These are phyloP conservation scores for Platyscapa corneri DNA, from an alignment of 1,140 invertebrate genomes.

Conservation along the genomic window DNA sequence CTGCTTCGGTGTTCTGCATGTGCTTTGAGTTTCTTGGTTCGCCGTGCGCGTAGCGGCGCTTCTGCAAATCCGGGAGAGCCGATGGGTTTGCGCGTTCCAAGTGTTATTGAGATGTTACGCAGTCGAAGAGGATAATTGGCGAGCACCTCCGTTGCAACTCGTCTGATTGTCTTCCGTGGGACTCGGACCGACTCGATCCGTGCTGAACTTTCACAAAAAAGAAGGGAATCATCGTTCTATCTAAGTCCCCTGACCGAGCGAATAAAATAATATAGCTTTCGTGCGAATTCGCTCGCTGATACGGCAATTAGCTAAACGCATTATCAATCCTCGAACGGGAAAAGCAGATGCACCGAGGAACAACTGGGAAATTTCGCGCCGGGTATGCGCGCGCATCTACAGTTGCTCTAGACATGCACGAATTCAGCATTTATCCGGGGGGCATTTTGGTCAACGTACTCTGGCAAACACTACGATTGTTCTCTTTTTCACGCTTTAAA, in stretches of 20 bases:
- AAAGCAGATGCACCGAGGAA: no score
- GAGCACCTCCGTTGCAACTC: neutral
- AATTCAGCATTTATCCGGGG: neutral
- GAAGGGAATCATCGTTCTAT: no score
- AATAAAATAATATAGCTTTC: no score
- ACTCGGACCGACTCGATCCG: neutral
- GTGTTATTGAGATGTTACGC: conserved; percentile 22
- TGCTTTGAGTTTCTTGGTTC: neutral
- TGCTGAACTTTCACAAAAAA: neutral
- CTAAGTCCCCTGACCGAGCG: no score
- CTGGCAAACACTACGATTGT: neutral
- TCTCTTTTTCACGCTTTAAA: neutral
- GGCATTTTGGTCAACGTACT: neutral
- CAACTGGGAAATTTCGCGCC: no score
- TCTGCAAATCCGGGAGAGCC: neutral
- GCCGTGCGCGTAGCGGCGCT: neutral
- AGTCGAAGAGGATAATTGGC: conserved; percentile 13
- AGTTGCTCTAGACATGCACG: no score
- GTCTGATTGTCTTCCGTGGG: neutral
- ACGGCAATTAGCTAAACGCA: no score
- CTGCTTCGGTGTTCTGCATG: neutral
- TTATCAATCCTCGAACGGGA: no score
- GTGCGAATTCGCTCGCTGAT: no score
- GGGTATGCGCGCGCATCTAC: no score
- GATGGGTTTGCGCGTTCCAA: neutral